Evolutionary conservation across 2,888 invertebrate species (phyloP).

Genomic region (Synanthedon myopaeformis): DNA sequence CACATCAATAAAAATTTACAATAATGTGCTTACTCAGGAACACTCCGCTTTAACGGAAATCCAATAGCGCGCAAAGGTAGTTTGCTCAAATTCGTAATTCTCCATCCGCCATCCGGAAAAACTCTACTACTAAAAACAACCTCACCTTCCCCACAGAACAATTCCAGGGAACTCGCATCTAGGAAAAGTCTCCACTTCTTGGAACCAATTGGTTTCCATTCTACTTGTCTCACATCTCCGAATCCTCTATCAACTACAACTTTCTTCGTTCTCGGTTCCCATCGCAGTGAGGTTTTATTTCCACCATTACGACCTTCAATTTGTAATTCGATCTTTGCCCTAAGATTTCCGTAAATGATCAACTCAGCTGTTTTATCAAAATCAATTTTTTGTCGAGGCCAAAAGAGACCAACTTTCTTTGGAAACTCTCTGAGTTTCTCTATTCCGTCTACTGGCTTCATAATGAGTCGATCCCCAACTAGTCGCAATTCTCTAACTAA

Average conservation of each 20-base stretch:
- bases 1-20: background rate
- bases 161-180: conserved; percentile 52
- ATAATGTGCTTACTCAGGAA: conserved; percentile 22
- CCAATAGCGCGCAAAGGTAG: conserved; percentile 34
- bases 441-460: conserved; percentile 44
- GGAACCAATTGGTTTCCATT: conserved; percentile 38
- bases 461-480: conserved; percentile 31
- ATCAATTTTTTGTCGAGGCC: conserved; percentile 15
- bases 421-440: conserved; percentile 25
- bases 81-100: conserved; percentile 35
- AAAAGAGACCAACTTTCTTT: conserved; percentile 21
- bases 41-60: conserved; percentile 37
- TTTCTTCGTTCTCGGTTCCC: conserved; percentile 21
- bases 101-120: conserved; percentile 47
- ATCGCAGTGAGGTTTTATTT: conserved; percentile 16
- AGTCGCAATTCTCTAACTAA: conserved; percentile 44
- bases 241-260: conserved; percentile 38
- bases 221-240: conserved; percentile 46
- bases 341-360: conserved; percentile 29
- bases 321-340: conserved; percentile 27
- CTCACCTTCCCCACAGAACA: conserved; percentile 60
- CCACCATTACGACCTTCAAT: conserved; percentile 42
- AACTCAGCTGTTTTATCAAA: conserved; percentile 45
- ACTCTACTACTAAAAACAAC: conserved; percentile 55
- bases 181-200: conserved; percentile 43